These are phyloP conservation scores for Meloidogyne exigua DNA, from an alignment of 1,140 invertebrate species.

Conservation along the genomic window DNA sequence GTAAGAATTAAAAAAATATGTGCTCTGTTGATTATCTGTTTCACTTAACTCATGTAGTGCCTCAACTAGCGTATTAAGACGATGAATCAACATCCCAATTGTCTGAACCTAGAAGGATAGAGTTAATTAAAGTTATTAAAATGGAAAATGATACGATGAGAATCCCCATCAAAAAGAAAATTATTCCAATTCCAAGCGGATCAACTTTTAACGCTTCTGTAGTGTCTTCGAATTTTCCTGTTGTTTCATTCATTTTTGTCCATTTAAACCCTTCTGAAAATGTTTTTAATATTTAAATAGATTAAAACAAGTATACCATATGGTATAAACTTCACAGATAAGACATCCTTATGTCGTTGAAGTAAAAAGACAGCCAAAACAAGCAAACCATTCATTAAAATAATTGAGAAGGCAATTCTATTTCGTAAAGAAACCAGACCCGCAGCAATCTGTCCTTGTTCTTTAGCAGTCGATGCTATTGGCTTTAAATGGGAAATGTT, in stretches of 20 bases:
- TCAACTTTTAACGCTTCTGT: constrained; percentile 64
- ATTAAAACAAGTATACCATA: constrained; percentile 42
- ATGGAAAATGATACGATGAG: constrained; percentile 63
- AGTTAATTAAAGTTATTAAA: constrained; percentile 3
- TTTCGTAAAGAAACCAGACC: constrained; percentile 66
- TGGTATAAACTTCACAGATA: constrained; percentile 57
- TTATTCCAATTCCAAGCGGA: constrained; percentile 67
- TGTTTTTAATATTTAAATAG: neutral
- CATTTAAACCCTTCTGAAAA: constrained; percentile 48
- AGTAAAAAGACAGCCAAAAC: constrained; percentile 67
- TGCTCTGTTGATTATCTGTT: constrained; percentile 29
- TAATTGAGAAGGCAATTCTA: constrained; percentile 67
- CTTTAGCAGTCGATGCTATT: constrained; percentile 39
- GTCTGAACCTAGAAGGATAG: constrained; percentile 42
- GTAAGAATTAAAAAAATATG: constrained; percentile 32
- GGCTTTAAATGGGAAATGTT: constrained; percentile 35
- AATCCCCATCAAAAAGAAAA: constrained; percentile 65
- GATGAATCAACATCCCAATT: constrained; percentile 66
- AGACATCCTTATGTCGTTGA: constrained; percentile 64
- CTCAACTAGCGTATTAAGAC: constrained; percentile 64
- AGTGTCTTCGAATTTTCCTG: constrained; percentile 52
- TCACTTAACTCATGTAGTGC: constrained; percentile 57
- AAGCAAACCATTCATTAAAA: constrained; percentile 68
- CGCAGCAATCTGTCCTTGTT: constrained; percentile 59
- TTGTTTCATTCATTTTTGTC: constrained; percentile 62